A percentile compares a stretch with the other conserved stretches of the same genome.
Evolutionary conservation across 2,113 vertebrate species (phyloP).

Genomic region (Phainopepla nitens): DNA sequence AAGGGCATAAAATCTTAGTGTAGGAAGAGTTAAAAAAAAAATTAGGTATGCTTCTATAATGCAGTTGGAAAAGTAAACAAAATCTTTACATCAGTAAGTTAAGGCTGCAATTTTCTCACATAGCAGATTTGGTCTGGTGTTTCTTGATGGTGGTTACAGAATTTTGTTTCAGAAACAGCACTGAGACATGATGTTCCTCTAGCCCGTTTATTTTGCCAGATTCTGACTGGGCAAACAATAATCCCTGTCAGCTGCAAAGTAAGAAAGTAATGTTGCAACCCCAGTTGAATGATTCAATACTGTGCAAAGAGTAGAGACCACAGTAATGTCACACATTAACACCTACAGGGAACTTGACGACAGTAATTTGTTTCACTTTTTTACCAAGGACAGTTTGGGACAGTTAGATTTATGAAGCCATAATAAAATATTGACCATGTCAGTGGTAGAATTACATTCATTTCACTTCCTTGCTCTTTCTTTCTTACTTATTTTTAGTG

Average conservation of each 20-base stretch:
- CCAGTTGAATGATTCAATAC: constrained; percentile 21
- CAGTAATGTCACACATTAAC: constrained; percentile 28
- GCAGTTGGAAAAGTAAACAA: not conserved
- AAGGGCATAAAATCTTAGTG: not conserved
- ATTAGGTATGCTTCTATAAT: not conserved
- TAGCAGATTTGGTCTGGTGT: not conserved
- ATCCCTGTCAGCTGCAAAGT: not conserved
- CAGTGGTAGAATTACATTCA: not conserved
- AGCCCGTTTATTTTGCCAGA: not conserved
- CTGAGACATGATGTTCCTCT: not conserved
- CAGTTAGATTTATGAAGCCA: constrained; percentile 40
- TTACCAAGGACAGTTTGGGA: constrained; percentile 36
- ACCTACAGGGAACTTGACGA: not conserved
- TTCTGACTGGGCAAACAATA: constrained; percentile 34
- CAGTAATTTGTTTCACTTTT: constrained; percentile 48
- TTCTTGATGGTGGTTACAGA: not conserved
- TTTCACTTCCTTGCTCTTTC: not conserved
- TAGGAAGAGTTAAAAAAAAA: not conserved
- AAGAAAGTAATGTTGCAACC: not conserved
- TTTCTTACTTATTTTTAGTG: not conserved
- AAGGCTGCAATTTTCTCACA: not conserved
- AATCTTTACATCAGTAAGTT: not conserved
- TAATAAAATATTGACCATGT: constrained; percentile 37
- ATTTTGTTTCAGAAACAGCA: not conserved
- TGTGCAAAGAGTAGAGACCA: not conserved